A percentile compares a stretch with the other conserved stretches of the same genome.
Evolutionary conservation across 2,888 invertebrate species (phyloP).

Genomic region (Rhamphomyia laevipes): DNA sequence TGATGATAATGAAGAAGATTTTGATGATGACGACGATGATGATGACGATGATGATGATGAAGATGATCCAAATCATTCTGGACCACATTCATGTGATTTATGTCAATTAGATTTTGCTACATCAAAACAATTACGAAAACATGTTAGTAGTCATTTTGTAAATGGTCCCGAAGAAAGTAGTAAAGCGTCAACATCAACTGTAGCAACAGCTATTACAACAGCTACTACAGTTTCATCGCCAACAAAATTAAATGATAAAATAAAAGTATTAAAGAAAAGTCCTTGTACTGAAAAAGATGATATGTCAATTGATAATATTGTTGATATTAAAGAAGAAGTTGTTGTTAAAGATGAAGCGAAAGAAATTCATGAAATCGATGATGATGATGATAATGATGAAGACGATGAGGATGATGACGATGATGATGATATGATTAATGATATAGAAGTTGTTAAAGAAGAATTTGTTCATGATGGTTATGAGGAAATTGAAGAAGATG

Average conservation of each 20-base stretch:
- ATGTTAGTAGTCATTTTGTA: slow-evolving; percentile 37
- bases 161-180: slow-evolving; percentile 25
- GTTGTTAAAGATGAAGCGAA: slow-evolving; percentile 1
- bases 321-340: neutral
- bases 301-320: neutral
- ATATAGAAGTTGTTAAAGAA: slow-evolving; percentile 7
- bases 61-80: slow-evolving; percentile 12
- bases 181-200: neutral
- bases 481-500: neutral
- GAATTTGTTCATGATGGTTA: neutral
- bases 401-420: slow-evolving; percentile 5
- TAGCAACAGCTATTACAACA: neutral
- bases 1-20: neutral
- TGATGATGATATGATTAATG: slow-evolving; percentile 3
- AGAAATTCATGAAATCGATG: slow-evolving; percentile 10
- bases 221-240: neutral
- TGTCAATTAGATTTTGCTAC: slow-evolving; percentile 36
- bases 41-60: slow-evolving; percentile 16
- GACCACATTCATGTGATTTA: slow-evolving; percentile 30
- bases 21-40: slow-evolving; percentile 16
- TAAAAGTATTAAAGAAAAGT: neutral
- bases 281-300: neutral
- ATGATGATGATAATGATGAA: slow-evolving; percentile 6
- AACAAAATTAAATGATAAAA: neutral
- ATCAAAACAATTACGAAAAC: slow-evolving; percentile 32